Conservation (phyloP, 1,140 invertebrate genomes). For the Scaptomyza graminum region DNA sequence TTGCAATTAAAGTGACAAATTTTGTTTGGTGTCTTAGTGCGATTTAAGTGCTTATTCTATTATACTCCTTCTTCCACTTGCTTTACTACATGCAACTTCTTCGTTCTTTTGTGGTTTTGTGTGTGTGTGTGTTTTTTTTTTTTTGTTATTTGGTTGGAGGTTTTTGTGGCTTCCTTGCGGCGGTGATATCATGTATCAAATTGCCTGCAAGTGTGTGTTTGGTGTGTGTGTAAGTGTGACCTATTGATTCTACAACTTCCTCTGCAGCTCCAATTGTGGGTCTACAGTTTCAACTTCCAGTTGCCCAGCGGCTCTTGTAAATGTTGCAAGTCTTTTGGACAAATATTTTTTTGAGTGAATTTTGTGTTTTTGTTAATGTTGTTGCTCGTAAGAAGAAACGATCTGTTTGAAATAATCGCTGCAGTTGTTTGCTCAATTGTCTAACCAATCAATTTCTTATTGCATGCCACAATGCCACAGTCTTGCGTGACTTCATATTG, state of each 20-base stretch:
- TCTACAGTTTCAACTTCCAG: conserved; percentile 20
- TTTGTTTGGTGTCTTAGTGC: conserved; percentile 16
- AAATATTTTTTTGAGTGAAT: background rate
- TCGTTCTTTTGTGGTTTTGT: conserved; percentile 34
- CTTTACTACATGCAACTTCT: conserved; percentile 29
- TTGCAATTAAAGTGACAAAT: conserved; percentile 46
- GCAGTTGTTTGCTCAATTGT: conserved; percentile 1
- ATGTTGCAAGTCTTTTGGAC: conserved; percentile 14
- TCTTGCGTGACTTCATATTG: conserved; percentile 20
- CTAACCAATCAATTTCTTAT: conserved; percentile 15
- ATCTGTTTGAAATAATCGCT: conserved; percentile 3
- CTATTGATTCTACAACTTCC: conserved; percentile 72
- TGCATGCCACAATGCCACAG: conserved; percentile 2
- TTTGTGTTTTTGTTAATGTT: conserved; percentile 9
- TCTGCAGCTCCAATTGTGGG: conserved; percentile 27
- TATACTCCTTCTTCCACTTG: background rate
- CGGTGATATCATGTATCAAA: conserved; percentile 73
- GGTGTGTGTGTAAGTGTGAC: conserved; percentile 49
- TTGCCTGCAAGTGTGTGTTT: conserved; percentile 27
- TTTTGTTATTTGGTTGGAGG: conserved; percentile 7
- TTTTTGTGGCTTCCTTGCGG: conserved; percentile 71
- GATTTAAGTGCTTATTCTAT: conserved; percentile 5
- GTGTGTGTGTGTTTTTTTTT: conserved; percentile 36
- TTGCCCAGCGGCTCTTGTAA: conserved; percentile 17
- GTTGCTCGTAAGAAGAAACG: background rate